These are phyloP conservation scores for Gambelia wislizenii DNA, from an alignment of 2,797 vertebrate species.

Conservation along the genomic window DNA sequence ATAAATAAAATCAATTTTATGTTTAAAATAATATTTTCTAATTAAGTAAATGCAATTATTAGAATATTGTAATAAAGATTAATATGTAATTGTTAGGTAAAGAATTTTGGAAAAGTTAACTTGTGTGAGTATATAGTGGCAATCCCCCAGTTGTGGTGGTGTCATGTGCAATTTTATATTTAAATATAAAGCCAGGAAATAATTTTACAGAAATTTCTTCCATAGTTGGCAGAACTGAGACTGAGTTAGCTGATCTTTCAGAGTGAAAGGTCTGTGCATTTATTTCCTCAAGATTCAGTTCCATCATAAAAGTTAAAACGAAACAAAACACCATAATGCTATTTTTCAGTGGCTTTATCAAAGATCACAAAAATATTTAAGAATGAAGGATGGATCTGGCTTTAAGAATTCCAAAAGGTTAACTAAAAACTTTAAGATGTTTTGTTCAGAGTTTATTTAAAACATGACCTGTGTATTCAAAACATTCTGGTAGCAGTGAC, in stretches of 20 bases:
- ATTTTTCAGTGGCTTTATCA: conserved; percentile 62
- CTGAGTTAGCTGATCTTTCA: background rate
- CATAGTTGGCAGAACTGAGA: background rate
- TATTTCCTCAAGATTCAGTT: conserved; percentile 44
- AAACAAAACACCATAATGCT: conserved; percentile 60
- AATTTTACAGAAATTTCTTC: background rate
- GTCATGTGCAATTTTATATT: conserved; percentile 12
- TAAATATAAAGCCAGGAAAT: background rate
- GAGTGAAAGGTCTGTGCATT: background rate
- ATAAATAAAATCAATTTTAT: conserved; percentile 55
- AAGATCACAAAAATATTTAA: conserved; percentile 44
- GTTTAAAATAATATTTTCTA: conserved; percentile 59
- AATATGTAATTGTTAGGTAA: background rate
- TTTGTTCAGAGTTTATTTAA: background rate
- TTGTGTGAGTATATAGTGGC: background rate
- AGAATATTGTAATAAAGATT: conserved; percentile 45
- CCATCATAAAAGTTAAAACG: conserved; percentile 59
- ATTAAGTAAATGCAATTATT: conserved; percentile 46
- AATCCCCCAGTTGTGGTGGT: conserved; percentile 14
- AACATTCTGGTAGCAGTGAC: conserved; percentile 38
- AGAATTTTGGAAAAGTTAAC: conserved; percentile 15
- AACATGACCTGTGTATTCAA: conserved; percentile 25
- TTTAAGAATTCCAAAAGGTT: conserved; percentile 43
- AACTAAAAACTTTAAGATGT: conserved; percentile 54
- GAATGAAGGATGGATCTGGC: conserved; percentile 52